Percentiles rank a stretch among this genome's conserved stretches.
Conservation (phyloP, 1,140 invertebrate species). For the Drosophila equinoxialis region DNA sequence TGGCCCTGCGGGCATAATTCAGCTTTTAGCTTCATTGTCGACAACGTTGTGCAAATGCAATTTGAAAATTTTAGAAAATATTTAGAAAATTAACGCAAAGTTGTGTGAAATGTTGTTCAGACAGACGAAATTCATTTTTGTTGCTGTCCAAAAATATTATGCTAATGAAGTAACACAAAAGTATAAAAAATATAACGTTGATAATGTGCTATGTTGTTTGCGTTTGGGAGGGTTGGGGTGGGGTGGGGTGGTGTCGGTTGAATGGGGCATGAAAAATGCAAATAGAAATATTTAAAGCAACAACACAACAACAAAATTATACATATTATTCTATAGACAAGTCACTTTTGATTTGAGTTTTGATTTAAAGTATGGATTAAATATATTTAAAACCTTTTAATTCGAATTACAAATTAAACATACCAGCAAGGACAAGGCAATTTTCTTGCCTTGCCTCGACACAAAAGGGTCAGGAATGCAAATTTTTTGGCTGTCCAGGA, state of each 20-base stretch:
- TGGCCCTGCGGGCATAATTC: conserved; percentile 50
- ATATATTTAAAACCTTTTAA: conserved; percentile 51
- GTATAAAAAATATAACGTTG: conserved; percentile 19
- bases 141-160: conserved; percentile 66
- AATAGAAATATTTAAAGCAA: neutral
- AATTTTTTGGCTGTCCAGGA: conserved; percentile 52
- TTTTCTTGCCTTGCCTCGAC: conserved; percentile 31
- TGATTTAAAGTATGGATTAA: neutral
- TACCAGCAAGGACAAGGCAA: conserved; percentile 53
- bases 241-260: too few relatives aligned
- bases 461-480: conserved; percentile 56
- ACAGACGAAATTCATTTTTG: conserved; percentile 51
- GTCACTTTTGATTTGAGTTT: conserved; percentile 21
- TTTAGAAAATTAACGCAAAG: conserved; percentile 81
- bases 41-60: conserved; percentile 56
- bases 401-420: conserved; percentile 56
- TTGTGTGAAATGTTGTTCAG: conserved; percentile 68
- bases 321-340: neutral
- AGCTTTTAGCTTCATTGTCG: neutral
- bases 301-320: neutral
- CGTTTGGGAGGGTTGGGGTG: neutral
- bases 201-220: neutral
- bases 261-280: conserved; percentile 32
- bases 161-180: conserved; percentile 44
- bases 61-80: conserved; percentile 74